phyloP scores from a whole-genome alignment of 2,113 vertebrate species.

The Periophthalmus modestus region DNA sequence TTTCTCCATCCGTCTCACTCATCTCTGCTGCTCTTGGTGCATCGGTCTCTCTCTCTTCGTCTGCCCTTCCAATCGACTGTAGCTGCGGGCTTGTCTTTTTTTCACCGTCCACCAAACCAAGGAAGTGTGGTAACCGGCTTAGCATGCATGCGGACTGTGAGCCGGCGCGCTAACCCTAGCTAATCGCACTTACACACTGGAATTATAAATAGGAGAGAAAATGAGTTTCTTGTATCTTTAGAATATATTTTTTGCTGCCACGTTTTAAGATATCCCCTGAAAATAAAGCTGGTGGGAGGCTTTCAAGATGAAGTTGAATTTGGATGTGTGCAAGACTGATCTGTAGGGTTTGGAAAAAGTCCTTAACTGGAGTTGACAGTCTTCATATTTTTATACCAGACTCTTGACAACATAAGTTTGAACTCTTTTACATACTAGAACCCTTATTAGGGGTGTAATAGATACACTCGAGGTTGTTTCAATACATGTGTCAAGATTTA shows the following conservation, averaged over 20 bases:
- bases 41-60: slow-evolving; percentile 56
- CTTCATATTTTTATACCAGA: slow-evolving; percentile 29
- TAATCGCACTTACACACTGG: slow-evolving; percentile 24
- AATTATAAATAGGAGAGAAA: slow-evolving; percentile 3
- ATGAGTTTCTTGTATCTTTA: background rate
- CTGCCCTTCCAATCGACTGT: slow-evolving; percentile 43
- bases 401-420: background rate
- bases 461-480: too few species aligned
- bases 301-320: slow-evolving; percentile 20
- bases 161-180: slow-evolving; percentile 28
- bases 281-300: slow-evolving; percentile 13
- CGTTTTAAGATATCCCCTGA: slow-evolving; percentile 1
- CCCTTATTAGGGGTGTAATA: background rate
- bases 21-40: slow-evolving; percentile 43
- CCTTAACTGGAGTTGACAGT: slow-evolving; percentile 52
- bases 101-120: slow-evolving; percentile 25
- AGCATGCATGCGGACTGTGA: slow-evolving; percentile 30
- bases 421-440: background rate
- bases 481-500: too few species aligned
- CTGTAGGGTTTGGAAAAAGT: background rate
- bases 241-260: background rate
- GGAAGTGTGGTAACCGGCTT: slow-evolving; percentile 37
- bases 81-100: slow-evolving; percentile 36
- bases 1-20: slow-evolving; percentile 60
- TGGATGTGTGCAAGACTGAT: slow-evolving; percentile 30